These are phyloP conservation scores for Halcyon senegalensis DNA, from an alignment of 2,113 vertebrate species.

Conservation along the genomic window DNA sequence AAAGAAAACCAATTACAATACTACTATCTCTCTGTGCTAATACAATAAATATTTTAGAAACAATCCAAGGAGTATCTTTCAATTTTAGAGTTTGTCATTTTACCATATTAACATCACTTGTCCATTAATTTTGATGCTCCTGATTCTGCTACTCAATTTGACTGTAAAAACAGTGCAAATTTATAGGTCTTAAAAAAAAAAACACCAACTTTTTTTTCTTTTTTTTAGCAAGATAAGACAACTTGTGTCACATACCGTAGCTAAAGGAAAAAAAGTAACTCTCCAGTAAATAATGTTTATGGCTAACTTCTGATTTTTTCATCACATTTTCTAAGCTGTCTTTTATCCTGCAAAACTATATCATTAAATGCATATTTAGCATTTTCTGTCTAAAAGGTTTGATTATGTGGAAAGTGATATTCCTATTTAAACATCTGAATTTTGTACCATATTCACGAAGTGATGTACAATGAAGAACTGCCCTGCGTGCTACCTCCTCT, in stretches of 20 bases:
- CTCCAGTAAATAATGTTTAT: neutral
- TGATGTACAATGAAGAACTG: neutral
- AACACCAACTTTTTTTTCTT: too few species aligned
- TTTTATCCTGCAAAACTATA: neutral
- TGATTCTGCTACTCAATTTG: conserved; percentile 36
- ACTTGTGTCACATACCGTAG: neutral
- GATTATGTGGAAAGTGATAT: neutral
- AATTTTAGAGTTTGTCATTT: conserved; percentile 57
- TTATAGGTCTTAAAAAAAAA: neutral
- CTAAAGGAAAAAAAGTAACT: neutral
- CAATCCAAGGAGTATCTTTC: conserved; percentile 31
- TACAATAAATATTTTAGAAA: conserved; percentile 13
- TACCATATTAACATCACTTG: conserved; percentile 37
- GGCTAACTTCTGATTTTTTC: neutral
- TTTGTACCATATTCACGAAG: neutral
- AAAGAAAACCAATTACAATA: neutral
- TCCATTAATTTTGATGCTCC: conserved; percentile 42
- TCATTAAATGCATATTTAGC: neutral
- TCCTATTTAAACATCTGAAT: neutral
- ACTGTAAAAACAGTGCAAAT: conserved; percentile 19
- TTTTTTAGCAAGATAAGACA: neutral
- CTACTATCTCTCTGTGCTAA: neutral
- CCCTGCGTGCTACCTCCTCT: neutral
- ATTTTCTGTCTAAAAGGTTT: neutral
- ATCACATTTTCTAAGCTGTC: neutral